Conservation (phyloP, 2,888 invertebrate species). For the Entomobrya proxima region DNA sequence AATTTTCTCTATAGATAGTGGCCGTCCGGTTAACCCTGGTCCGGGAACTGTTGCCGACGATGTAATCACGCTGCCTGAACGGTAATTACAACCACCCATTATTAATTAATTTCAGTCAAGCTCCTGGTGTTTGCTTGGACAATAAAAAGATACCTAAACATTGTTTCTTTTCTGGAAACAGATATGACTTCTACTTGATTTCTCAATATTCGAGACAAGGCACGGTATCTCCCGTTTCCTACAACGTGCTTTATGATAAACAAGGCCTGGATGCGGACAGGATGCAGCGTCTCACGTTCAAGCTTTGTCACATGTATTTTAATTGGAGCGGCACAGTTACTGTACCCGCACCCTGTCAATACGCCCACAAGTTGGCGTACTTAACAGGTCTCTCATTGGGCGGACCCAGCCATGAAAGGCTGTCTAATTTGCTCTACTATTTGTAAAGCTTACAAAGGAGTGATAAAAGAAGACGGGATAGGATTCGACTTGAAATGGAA, state of each 20-base stretch:
- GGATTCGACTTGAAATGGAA: no score
- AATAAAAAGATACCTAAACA: no score
- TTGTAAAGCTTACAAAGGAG: no score
- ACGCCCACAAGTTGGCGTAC: slow-evolving; percentile 80
- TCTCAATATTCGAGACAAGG: slow-evolving; percentile 92
- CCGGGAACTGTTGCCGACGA: slow-evolving; percentile 94
- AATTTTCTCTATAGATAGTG: slow-evolving; percentile 30
- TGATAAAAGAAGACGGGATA: no score
- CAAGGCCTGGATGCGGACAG: slow-evolving; percentile 84
- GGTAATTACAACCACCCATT: slow-evolving; percentile 77
- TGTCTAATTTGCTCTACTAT: slow-evolving; percentile 28
- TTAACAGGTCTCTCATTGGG: slow-evolving; percentile 77
- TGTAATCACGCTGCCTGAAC: slow-evolving; percentile 86
- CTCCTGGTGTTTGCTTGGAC: no score
- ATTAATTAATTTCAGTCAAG: no score
- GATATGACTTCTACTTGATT: slow-evolving; percentile 93
- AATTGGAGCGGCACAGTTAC: slow-evolving; percentile 85
- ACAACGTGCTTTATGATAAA: slow-evolving; percentile 89
- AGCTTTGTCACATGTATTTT: slow-evolving; percentile 91
- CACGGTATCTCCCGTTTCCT: slow-evolving; percentile 93
- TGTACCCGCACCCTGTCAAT: slow-evolving; percentile 80
- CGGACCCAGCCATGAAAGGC: slow-evolving; percentile 36
- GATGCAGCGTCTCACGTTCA: slow-evolving; percentile 88
- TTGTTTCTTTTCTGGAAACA: no score
- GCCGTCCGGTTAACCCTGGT: slow-evolving; percentile 80